Conservation (phyloP, 2,113 vertebrate genomes). For the Sigmodon hispidus region DNA sequence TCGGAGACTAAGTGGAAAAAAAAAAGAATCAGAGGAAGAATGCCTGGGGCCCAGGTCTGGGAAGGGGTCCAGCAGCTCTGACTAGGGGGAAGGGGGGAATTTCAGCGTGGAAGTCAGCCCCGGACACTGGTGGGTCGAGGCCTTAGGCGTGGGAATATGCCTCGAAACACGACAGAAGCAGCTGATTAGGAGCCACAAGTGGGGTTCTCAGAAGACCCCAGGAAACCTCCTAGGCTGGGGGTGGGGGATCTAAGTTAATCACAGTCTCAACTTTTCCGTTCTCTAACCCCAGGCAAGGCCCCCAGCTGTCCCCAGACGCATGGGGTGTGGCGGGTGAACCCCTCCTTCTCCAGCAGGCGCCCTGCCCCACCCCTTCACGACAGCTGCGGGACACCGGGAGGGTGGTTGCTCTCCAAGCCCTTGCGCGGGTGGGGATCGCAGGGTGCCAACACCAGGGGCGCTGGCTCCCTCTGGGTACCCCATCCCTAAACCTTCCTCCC, state of each 20-base stretch:
- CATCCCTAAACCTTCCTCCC: not conserved
- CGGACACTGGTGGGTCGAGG: not conserved
- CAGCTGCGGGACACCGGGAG: conserved; percentile 46
- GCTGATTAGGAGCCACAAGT: not conserved
- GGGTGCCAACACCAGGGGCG: not conserved
- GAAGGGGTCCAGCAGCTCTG: not conserved
- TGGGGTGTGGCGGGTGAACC: not conserved
- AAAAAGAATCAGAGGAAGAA: conserved; percentile 43
- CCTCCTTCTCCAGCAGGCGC: not conserved
- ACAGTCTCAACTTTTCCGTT: not conserved
- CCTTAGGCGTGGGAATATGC: not conserved
- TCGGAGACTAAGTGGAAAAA: conserved; percentile 57
- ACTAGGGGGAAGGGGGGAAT: not conserved
- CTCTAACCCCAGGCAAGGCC: not conserved
- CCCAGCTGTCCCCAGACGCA: not conserved
- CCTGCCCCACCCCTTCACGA: conserved; percentile 18
- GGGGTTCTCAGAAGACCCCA: not conserved
- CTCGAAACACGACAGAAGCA: not conserved
- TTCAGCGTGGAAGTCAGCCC: conserved; percentile 8
- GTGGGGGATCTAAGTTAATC: not conserved
- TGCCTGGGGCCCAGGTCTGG: not conserved
- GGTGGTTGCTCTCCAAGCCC: not conserved
- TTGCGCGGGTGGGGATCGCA: not conserved
- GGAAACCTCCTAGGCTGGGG: not conserved
- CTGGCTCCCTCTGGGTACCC: not conserved